These are phyloP conservation scores for Lasioglossum lativentre DNA, from an alignment of 2,888 invertebrate genomes.

Conservation along the genomic window DNA sequence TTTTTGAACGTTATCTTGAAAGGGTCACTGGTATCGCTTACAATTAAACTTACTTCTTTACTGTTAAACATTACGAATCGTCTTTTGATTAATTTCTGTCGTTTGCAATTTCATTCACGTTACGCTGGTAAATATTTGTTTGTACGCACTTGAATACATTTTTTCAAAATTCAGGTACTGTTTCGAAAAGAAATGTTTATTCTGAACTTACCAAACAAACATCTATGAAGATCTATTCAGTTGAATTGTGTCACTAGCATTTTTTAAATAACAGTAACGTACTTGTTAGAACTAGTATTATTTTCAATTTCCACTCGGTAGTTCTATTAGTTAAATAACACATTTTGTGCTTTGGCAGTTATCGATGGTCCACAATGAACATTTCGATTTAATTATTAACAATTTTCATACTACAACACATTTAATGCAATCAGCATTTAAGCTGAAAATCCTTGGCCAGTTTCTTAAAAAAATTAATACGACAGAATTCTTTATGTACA, in stretches of 20 bases:
- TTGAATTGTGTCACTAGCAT: neutral
- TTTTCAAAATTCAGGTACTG: slow-evolving; percentile 7
- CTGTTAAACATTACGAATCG: neutral
- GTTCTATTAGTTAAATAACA: neutral
- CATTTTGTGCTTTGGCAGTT: neutral
- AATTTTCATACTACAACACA: neutral
- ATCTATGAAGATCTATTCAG: neutral
- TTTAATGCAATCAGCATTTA: neutral
- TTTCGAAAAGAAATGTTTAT: neutral
- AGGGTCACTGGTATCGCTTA: neutral
- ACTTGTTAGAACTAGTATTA: neutral
- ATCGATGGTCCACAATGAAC: neutral
- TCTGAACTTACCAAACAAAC: neutral
- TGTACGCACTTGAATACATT: slow-evolving; percentile 4
- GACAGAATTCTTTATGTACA: neutral
- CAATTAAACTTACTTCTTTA: neutral
- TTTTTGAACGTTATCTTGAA: neutral
- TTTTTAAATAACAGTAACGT: neutral
- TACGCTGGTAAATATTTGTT: neutral
- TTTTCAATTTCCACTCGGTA: neutral
- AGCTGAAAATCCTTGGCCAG: neutral
- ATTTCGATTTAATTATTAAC: neutral
- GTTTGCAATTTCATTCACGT: neutral
- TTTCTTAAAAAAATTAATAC: neutral
- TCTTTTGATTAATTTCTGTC: slow-evolving; percentile 4